Conservation (phyloP, 2,888 invertebrate genomes). For the Drosophila testacea region DNA sequence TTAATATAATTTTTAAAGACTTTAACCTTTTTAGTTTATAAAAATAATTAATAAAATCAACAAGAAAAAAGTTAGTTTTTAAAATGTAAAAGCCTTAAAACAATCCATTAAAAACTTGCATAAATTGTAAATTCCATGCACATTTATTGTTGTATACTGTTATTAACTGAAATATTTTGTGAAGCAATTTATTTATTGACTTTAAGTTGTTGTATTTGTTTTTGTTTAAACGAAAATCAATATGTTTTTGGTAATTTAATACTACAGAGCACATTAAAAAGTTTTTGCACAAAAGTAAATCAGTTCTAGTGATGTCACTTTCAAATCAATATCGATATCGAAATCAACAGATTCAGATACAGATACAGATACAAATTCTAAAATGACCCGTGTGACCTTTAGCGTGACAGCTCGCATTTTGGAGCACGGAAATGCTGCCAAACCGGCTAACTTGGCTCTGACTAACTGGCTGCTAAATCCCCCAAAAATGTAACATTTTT, state of each 20-base stretch:
- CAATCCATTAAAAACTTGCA: not conserved
- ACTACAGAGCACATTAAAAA: not conserved
- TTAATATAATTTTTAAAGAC: not conserved
- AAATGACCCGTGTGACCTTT: constrained; percentile 56
- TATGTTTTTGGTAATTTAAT: constrained; percentile 16
- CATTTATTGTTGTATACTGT: not conserved
- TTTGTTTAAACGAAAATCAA: constrained; percentile 8
- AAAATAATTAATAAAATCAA: not conserved
- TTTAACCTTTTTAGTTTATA: not conserved
- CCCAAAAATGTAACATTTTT: constrained; percentile 57
- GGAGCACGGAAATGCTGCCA: constrained; percentile 68
- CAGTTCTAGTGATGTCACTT: constrained; percentile 29
- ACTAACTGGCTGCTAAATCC: constrained; percentile 40
- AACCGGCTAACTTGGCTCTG: constrained; percentile 60
- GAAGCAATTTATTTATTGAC: constrained; percentile 30
- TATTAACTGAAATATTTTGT: not conserved
- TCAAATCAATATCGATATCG: constrained; percentile 18
- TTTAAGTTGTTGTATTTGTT: constrained; percentile 11
- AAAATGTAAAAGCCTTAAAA: not conserved
- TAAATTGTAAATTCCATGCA: not conserved
- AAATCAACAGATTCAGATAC: not conserved
- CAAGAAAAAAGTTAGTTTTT: not conserved
- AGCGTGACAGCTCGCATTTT: constrained; percentile 23
- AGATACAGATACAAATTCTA: not conserved
- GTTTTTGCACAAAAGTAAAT: constrained; percentile 18